phyloP scores from a whole-genome alignment of 2,113 vertebrate genomes.

The Tachuris rubrigastra region DNA sequence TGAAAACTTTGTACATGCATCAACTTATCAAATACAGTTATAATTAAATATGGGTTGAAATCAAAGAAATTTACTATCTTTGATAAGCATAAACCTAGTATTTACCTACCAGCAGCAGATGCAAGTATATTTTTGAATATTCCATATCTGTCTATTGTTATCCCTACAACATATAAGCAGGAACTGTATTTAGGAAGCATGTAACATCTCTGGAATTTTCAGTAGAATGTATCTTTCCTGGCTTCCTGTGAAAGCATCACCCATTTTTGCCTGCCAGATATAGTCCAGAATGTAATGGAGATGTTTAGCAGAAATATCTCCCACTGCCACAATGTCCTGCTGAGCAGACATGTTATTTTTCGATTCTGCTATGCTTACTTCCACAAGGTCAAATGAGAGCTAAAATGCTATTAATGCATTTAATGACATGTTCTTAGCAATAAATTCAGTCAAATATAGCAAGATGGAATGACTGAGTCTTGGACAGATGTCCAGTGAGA shows the following conservation, averaged over 20 bases:
- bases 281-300: conserved; percentile 28
- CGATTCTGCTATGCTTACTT: background rate
- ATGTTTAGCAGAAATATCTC: conserved; percentile 50
- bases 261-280: conserved; percentile 1
- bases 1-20: background rate
- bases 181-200: background rate
- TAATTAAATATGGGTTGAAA: background rate
- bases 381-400: background rate
- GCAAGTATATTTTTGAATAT: conserved; percentile 12
- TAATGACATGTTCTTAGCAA: background rate
- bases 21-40: background rate
- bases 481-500: background rate
- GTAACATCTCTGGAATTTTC: conserved; percentile 13
- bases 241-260: conserved; percentile 1
- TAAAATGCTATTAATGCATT: background rate
- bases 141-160: background rate
- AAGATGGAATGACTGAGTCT: background rate
- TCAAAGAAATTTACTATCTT: background rate
- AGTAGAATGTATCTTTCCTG: background rate
- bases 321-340: background rate
- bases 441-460: conserved; percentile 31
- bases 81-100: background rate
- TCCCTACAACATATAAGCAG: background rate
- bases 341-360: conserved; percentile 28
- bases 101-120: background rate